Evolutionary conservation across 92 coral and sea anemone species (phyloP), one percentile per base, ranked within the genome.

Genomic region (Paramuricea clavata): DNA sequence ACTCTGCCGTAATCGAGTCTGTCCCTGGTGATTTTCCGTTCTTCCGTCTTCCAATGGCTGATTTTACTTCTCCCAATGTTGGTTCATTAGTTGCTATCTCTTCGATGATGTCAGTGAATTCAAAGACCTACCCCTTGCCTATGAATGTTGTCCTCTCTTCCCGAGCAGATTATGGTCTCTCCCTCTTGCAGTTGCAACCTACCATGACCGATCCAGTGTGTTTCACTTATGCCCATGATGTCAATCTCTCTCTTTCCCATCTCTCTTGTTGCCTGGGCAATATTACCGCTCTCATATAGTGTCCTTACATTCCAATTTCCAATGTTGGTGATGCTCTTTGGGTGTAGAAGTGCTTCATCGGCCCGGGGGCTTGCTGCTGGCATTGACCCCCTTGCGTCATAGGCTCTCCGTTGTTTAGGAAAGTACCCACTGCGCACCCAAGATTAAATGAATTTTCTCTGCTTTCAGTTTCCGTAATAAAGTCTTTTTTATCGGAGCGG

Each of bases 91-190:
- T n/a, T n/a, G n/a, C n/a, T n/a, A n/a, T n/a, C n/a, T n/a, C n/a
- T n/a, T n/a, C n/a, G n/a, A n/a, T n/a, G n/a, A n/a, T n/a, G n/a
- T n/a, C n/a, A n/a, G n/a, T n/a, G n/a, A n/a, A n/a, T n/a, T n/a
- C n/a, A n/a, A n/a, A 81, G 85, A 19, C 83, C 85, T 86, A 90
- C 93, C 57, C 93, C 87, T 71, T 86, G 82, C 19, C 81, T 74
- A 34, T 74, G 91, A 19, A 32, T 81, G 85, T 87, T 69, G 31
- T 87, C 85, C 6, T 86, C 88, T 61, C 81, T 50, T 65, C 76
- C 91, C 52, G 81, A 87, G 31, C 65, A 87, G 23, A 90, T 52
- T n/a, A 90, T 57, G 34, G 64, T 81, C 70, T 87, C 90, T 6
- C 62, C 90, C 12, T 59, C 74, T 31, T 49, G 6, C 1, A 81